Percentiles rank a stretch among this genome's conserved stretches.
Conservation (phyloP, 2,113 vertebrate species). For the Sardina pilchardus region DNA sequence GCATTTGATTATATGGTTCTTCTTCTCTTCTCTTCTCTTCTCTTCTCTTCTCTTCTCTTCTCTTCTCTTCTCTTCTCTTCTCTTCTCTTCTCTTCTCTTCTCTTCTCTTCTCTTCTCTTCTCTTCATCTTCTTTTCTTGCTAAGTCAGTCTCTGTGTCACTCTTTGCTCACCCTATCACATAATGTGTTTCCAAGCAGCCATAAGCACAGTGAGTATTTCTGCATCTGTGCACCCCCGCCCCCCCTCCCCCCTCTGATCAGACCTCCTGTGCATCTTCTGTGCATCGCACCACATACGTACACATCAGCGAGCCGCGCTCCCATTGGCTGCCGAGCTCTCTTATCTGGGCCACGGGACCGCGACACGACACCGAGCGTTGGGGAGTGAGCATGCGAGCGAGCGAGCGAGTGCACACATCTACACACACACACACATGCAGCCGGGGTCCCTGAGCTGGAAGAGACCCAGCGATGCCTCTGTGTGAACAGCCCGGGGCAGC, state of each 20-base stretch:
- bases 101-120: not conserved
- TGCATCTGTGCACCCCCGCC: not conserved
- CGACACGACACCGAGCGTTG: not conserved
- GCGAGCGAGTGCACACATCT: no score
- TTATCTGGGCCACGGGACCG: not conserved
- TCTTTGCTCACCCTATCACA: not conserved
- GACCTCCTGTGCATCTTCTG: not conserved
- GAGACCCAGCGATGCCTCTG: not conserved
- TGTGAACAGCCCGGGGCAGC: not conserved
- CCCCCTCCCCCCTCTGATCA: not conserved
- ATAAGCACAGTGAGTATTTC: not conserved
- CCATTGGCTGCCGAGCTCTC: not conserved
- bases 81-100: not conserved
- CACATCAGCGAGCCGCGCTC: not conserved
- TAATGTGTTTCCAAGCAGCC: not conserved
- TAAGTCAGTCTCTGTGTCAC: not conserved
- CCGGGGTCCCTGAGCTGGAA: not conserved
- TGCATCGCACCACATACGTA: not conserved
- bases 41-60: not conserved
- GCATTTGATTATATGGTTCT: conserved; percentile 20
- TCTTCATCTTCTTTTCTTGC: not conserved
- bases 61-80: not conserved
- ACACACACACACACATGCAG: no score
- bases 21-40: not conserved
- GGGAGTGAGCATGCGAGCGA: no score